Base-by-base conservation (phyloP, 1,140 invertebrate genomes). In the Acyrthosiphon pisum region DNA sequence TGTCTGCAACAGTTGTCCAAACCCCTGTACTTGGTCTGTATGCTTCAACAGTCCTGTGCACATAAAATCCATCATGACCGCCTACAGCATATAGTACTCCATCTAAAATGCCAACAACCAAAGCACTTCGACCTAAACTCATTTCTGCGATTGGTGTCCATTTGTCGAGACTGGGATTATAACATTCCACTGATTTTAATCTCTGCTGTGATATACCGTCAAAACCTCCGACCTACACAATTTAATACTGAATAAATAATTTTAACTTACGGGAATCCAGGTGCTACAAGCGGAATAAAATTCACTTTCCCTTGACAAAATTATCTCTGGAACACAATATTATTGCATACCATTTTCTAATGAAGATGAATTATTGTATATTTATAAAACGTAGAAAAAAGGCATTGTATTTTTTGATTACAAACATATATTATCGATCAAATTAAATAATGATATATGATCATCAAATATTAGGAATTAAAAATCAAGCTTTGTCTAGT, bases 111-210 rank as follows among this genome's bases (percentile, higher is more conserved):
- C 98, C 98, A 89, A 99, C 98, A 93, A 97, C 97, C 93, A 98
- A 97, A 81, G 98, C 98, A 95, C 98, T 98, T 88, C 98, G 96
- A 88, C 98, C 96, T 91, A 97, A 98, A 26, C 97, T 96, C 99
- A 99, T 99, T 94, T 99, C 98, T 14, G 97, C 96, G 1, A 98
- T 97, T 53, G 96, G 94, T 93, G 96, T 96, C 98, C 98, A 99
- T n/a, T 96, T 96, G 95, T 99, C 98, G 50, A 96, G 96, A 93
- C 97, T 97, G 1, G 98, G 97, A 95, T 98, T 97, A 95, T 99
- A 99, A 94, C 97, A 97, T 95, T 99, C 98, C n/a, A 99, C 98
- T 50, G 97, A 98, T 94, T 97, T 97, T 44, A 99, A 95, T 95
- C 98, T 99, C 95, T 98, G 98, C 86, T 98, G 96, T 89, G 97